Evolutionary conservation across 2,113 vertebrate species (phyloP), one percentile per base, ranked within the genome.

Genomic region (Mormoops blainvillei): DNA sequence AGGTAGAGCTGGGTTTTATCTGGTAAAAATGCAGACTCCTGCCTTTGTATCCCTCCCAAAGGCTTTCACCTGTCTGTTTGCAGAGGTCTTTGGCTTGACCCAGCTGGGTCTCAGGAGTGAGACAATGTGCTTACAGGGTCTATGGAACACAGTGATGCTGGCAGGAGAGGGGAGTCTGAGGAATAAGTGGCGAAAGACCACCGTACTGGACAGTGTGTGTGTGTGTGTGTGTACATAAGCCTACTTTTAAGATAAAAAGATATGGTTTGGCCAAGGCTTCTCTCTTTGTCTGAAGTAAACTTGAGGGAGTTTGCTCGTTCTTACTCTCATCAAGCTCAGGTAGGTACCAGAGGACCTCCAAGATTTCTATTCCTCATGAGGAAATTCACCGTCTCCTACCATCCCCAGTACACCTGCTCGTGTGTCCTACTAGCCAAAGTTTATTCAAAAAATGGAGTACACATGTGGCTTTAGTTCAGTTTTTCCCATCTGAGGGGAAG

Each of bases 151-250:
- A 20, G 65, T 28, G 70, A 87, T 94, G 26, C 65, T 81, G 38
- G 58, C 24, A 38, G 52, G 31, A 56, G 65, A 41, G 41, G 48
- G 24, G 54, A 31, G 38, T 45, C 50, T 67, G 45, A 58, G 84
- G 43, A 38, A 83, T 77, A 61, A 74, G 31, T 61, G 19, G 26
- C 83, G 18, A 11, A 52, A 78, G 45, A 74, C 52, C 71, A 43
- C 22, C 7, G 26, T 41, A 2, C 28, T 84, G 33, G 45, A 48
- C 19, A 26, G 22, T 26, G 56, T 22, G 6, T 56, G n/a, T 24
- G 0, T 0, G 11, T 78, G n/a, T 74, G 7, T 4, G 54, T 0
- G 0, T 6, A 58, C 18, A 84, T 61, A 4, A 56, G 33, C 20
- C 76, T 65, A 58, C 41, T 82, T 87, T 54, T 80, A n/a, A 70